These are phyloP conservation scores for Nephrotoma guestfalica DNA, from an alignment of 2,888 invertebrate species.

Conservation along the genomic window DNA sequence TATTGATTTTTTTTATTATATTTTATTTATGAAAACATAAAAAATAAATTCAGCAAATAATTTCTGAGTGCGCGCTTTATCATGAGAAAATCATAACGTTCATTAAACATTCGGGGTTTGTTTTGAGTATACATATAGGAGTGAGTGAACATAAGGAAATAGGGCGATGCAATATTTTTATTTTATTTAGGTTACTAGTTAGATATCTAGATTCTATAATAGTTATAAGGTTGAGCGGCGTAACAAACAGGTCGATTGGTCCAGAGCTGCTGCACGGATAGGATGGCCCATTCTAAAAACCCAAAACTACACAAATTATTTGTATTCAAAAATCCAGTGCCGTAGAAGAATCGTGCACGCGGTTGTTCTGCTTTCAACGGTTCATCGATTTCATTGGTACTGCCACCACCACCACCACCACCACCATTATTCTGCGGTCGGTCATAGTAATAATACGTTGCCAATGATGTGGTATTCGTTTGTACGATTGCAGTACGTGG, in stretches of 20 bases:
- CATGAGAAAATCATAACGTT: neutral
- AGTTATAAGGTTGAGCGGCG: neutral
- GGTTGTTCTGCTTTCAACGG: slow-evolving; percentile 8
- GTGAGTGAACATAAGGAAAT: neutral
- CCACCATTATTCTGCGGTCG: neutral
- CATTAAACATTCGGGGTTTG: neutral
- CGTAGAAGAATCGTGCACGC: slow-evolving; percentile 11
- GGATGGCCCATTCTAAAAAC: slow-evolving; percentile 7
- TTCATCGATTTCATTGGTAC: neutral
- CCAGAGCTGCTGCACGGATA: slow-evolving; percentile 12
- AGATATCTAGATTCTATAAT: neutral
- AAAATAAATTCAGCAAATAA: neutral
- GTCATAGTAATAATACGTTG: neutral
- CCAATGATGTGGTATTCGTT: slow-evolving; percentile 10
- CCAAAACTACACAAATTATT: slow-evolving; percentile 11
- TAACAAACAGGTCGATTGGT: slow-evolving; percentile 11
- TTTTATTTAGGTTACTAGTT: neutral
- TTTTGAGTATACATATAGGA: neutral
- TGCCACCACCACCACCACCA: neutral
- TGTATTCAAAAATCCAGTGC: neutral
- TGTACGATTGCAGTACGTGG: slow-evolving; percentile 9
- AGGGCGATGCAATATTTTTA: neutral
- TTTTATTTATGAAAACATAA: neutral
- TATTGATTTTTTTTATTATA: neutral
- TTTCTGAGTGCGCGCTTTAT: neutral